Evolutionary conservation across 2,797 vertebrate genomes (phyloP).

Genomic region (Neolamprologus multifasciatus): DNA sequence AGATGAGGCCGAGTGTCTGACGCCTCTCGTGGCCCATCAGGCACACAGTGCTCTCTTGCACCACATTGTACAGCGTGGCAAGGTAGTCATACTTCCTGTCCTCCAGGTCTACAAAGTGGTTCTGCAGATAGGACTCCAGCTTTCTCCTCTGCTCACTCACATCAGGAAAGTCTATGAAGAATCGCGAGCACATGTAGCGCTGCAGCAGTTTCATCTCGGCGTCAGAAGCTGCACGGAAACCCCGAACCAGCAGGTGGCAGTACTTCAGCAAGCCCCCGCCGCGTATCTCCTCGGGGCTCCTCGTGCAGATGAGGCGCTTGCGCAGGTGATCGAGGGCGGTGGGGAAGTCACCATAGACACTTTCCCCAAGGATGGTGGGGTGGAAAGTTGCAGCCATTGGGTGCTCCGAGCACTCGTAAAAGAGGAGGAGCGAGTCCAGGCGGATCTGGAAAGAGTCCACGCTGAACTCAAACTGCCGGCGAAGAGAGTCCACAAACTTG

Average conservation of each 20-base stretch:
- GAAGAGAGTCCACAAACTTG: conserved; percentile 97
- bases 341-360: conserved; percentile 93
- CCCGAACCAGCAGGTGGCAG: conserved; percentile 96
- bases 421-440: conserved; percentile 96
- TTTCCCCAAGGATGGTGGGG: conserved; percentile 94
- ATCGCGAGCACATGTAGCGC: conserved; percentile 98
- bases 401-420: conserved; percentile 98
- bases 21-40: conserved; percentile 97
- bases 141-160: conserved; percentile 89
- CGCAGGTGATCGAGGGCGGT: conserved; percentile 94
- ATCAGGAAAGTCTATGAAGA: conserved; percentile 98
- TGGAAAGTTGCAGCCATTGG: conserved; percentile 95
- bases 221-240: conserved; percentile 87
- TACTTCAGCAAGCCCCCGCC: conserved; percentile 97
- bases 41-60: conserved; percentile 97
- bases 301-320: conserved; percentile 90
- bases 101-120: conserved; percentile 96
- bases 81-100: conserved; percentile 98
- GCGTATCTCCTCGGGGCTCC: conserved; percentile 94
- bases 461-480: conserved; percentile 98
- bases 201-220: conserved; percentile 91
- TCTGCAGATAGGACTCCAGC: conserved; percentile 97
- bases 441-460: conserved; percentile 99
- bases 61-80: conserved; percentile 90
- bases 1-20: conserved; percentile 93